Percentiles rank a stretch among this genome's conserved stretches.
Evolutionary conservation across 2,888 invertebrate genomes (phyloP).

Genomic region (Archips crataeganus): DNA sequence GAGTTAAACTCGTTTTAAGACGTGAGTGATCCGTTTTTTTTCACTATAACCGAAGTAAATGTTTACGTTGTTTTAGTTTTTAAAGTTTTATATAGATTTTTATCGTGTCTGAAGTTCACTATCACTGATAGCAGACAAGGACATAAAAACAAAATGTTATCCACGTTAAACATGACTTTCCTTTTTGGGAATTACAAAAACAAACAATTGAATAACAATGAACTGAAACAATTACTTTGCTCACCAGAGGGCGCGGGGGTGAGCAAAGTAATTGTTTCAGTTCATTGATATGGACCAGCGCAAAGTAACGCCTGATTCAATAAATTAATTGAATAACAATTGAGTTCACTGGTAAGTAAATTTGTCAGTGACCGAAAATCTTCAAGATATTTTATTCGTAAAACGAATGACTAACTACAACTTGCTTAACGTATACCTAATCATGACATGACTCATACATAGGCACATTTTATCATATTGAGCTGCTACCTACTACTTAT

Average conservation of each 20-base stretch:
- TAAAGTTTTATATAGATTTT: slow-evolving; percentile 14
- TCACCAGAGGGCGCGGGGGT: no score
- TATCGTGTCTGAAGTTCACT: slow-evolving; percentile 15
- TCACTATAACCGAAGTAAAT: not conserved
- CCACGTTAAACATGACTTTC: slow-evolving; percentile 7
- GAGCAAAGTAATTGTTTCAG: no score
- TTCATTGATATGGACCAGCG: no score
- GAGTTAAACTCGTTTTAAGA: no score
- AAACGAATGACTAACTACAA: not conserved
- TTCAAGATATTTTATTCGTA: not conserved
- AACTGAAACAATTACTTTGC: no score
- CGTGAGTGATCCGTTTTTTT: no score
- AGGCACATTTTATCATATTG: not conserved
- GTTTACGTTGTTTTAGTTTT: slow-evolving; percentile 8
- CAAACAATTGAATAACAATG: not conserved
- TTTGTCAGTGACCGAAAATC: not conserved
- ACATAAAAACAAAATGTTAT: slow-evolving; percentile 20
- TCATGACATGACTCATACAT: not conserved
- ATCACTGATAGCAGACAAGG: slow-evolving; percentile 28
- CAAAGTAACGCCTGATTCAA: no score
- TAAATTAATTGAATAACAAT: no score
- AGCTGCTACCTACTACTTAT: not conserved
- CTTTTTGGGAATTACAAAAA: not conserved
- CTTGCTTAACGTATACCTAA: no score
- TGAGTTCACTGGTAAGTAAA: not conserved